Percentiles rank a stretch among this genome's conserved stretches.
phyloP scores from a whole-genome alignment of 2,888 invertebrate genomes.

The Sinhomidia bicolor region DNA sequence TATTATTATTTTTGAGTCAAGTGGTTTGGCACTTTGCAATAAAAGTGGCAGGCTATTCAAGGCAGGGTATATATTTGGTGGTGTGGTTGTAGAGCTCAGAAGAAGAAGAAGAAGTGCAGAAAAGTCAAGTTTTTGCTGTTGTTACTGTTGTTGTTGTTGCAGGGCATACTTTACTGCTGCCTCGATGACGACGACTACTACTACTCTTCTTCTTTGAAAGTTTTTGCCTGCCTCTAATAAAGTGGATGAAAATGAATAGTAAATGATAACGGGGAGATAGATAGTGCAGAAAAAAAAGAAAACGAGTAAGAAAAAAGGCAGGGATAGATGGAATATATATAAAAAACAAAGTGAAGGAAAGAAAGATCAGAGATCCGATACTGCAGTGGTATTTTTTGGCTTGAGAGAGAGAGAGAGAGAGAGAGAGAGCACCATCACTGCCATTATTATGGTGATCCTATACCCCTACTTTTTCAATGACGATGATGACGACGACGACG shows the following conservation, averaged over 20 bases:
- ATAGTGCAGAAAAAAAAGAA: not conserved
- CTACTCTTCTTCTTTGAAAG: not conserved
- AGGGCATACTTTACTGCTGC: constrained; percentile 20
- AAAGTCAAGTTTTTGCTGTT: constrained; percentile 22
- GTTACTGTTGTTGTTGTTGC: constrained; percentile 11
- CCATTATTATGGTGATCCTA: not conserved
- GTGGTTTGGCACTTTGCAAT: constrained; percentile 28
- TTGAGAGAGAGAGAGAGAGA: not conserved
- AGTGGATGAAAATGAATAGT: constrained; percentile 23
- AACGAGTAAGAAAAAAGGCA: not conserved
- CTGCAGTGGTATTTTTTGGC: not conserved
- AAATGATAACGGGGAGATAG: not conserved
- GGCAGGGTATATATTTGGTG: not conserved
- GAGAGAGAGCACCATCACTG: not conserved
- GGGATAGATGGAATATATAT: not conserved
- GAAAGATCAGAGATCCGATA: not conserved
- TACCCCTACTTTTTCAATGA: not conserved
- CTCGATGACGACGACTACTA: too few species aligned
- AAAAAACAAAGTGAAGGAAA: not conserved
- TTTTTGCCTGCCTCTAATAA: not conserved
- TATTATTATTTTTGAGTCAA: constrained; percentile 38
- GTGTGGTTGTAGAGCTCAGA: not conserved
- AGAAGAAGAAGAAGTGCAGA: not conserved
- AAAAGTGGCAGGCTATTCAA: not conserved
- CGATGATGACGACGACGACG: not conserved